Base-by-base conservation (phyloP, 2,888 invertebrate species). In the Gastrophysa polygoni region DNA sequence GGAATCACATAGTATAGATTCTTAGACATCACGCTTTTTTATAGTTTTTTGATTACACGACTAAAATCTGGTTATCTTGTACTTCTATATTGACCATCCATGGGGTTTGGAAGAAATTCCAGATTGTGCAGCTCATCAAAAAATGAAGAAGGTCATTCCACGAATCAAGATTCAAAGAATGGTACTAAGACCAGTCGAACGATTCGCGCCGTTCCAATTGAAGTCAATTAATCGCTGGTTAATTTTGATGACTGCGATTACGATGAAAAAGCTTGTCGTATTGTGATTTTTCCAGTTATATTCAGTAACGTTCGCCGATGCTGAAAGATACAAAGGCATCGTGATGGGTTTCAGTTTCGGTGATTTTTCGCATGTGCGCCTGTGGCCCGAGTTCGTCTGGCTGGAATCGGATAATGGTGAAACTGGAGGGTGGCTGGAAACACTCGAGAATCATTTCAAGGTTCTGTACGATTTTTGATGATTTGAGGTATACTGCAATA, bases 241-340 rank as follows among this genome's bases (percentile, higher is more conserved):
- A 1, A 6, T 38, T 10, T 38, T 14, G 14, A 38, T 14, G 2
- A 38, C 38, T 38, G 4, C n/a, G 46, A 1, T 46, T 18, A 5
- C 20, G 20, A 46, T 46, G 46, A 46, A 46, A 46, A 28, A 50
- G 16, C 34, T 51, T 34, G 18, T n/a, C 51, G 20, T 16, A 51
- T 24, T 51, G 17, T 54, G 65, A 57, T 65, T 56, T 55, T 65
- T 56, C 65, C 54, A 51, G 65, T 61, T 65, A 48, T 55, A 59
- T 44, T 65, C 65, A 59, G 65, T 59, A 62, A 18, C 17, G 34
- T 49, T 44, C n/a, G 51, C 24, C 20, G 29, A 38, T n/a, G 8
- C 28, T 21, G 46, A 20, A 20, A 44, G 46, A 59, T 11, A 14
- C 34, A 32, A 18, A 21, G 34, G 49, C 29, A 10, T 48, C 21